Base-by-base conservation (phyloP, 1,140 invertebrate species). In the Dolichoris vasculosae region DNA sequence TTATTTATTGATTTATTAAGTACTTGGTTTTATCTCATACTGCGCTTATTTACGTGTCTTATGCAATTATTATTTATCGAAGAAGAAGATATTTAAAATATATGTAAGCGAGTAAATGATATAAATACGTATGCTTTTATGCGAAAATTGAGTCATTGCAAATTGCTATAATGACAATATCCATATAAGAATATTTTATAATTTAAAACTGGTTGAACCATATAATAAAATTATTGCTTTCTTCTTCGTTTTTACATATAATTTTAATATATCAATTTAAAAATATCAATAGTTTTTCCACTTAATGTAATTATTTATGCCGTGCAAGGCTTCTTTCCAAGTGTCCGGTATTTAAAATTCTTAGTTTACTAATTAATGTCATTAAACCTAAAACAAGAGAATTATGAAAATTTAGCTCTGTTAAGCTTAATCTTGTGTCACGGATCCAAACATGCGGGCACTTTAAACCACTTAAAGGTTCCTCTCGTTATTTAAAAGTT, bases 331-430 rank as follows among this genome's bases (percentile, higher is more conserved):
- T 35, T 40, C 20, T 20, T 35, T 20, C 11, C 3, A 73, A 43
- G 32, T 17, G 38, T 1, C 4, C 30, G 6, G 26, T n/a, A 26
- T 9, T n/a, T 7, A n/a, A 73, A 20, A 9, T 26, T 23, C 38
- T 73, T n/a, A 43, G 20, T 73, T 73, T n/a, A 6, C 69, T 26
- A 73, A 73, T 73, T 73, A 73, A 73, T n/a, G 26, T n/a, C 69
- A 17, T 73, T 73, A 38, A 73, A n/a, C 2, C 13, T 73, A 43
- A 40, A 73, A 32, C 20, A 73, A 43, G 23, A 23, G 38, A n/a
- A 43, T 9, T 0, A 38, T 9, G 35, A 73, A n/a, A 67, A 32
- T 67, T 67, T 17, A 35, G 6, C 4, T 32, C 13, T 32, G 13
- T 17, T 67, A 67, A 67, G 63, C 0, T 13, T 32, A 23, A 13